Percentiles rank a stretch among this genome's conserved stretches.
These are phyloP conservation scores for Valencia hispanica DNA, from an alignment of 2,797 vertebrate genomes.

Conservation along the genomic window DNA sequence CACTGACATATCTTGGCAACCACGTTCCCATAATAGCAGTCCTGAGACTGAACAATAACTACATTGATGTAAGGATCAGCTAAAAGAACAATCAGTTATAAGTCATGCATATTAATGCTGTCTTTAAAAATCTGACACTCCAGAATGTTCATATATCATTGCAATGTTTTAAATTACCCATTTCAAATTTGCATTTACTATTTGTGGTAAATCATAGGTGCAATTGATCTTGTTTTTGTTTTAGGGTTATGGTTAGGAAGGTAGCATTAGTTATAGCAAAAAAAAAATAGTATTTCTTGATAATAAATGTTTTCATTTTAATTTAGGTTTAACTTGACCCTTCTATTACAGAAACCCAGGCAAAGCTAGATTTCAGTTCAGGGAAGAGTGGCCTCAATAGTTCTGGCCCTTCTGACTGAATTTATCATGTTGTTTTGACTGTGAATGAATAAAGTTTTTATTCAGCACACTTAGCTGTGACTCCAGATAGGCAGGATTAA, in stretches of 20 bases:
- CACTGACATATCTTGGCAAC: conserved; percentile 53
- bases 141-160: neutral
- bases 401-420: neutral
- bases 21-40: conserved; percentile 49
- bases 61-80: conserved; percentile 34
- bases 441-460: neutral
- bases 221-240: neutral
- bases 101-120: too few species aligned
- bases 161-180: neutral
- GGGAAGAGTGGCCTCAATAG: neutral
- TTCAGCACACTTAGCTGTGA: conserved; percentile 9
- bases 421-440: neutral
- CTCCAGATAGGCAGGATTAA: conserved; percentile 10
- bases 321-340: neutral
- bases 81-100: too few species aligned
- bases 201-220: neutral
- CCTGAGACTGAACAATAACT: conserved; percentile 37
- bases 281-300: neutral
- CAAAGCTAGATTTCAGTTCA: neutral
- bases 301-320: too few species aligned
- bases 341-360: neutral
- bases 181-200: neutral
- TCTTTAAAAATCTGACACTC: neutral
- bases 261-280: neutral
- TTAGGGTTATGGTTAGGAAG: neutral